Evolutionary conservation across 2,888 invertebrate genomes (phyloP).

Genomic region (Aleiodes testaceus): DNA sequence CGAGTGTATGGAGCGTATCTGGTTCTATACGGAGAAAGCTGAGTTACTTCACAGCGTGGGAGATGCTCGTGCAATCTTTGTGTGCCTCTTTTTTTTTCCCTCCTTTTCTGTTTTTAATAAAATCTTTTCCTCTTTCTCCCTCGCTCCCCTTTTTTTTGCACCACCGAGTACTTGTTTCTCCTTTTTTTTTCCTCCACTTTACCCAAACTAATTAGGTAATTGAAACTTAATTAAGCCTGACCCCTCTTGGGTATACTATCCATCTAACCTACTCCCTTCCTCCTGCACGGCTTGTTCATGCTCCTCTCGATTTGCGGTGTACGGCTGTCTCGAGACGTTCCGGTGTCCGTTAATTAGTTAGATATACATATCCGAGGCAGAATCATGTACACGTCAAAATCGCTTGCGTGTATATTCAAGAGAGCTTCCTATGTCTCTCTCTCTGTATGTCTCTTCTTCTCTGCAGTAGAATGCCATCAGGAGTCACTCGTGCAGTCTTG

Average conservation of each 20-base stretch:
- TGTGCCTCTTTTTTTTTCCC: background rate
- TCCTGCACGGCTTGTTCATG: conserved; percentile 8
- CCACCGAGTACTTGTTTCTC: background rate
- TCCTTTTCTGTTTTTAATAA: background rate
- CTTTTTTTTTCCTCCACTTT: background rate
- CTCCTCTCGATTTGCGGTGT: conserved; percentile 25
- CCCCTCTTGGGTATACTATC: conserved; percentile 49
- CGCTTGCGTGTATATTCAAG: conserved; percentile 4
- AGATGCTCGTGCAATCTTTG: conserved; percentile 57
- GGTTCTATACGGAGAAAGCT: conserved; percentile 61
- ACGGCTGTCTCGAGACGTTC: conserved; percentile 25
- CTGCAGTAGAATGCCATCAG: too few species aligned
- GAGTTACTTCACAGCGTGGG: conserved; percentile 69
- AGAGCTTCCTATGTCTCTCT: background rate
- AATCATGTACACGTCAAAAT: conserved; percentile 30
- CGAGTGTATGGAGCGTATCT: conserved; percentile 31
- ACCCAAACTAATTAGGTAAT: conserved; percentile 65
- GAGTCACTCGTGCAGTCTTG: too few species aligned
- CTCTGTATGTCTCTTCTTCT: background rate
- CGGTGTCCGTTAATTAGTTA: conserved; percentile 26
- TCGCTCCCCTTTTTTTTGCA: background rate
- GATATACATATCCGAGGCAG: conserved; percentile 21
- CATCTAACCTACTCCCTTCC: conserved; percentile 20
- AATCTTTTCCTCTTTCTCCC: conserved; percentile 2
- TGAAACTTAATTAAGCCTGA: conserved; percentile 62